Conservation (phyloP, 2,113 vertebrate genomes). For the Marcusenius ussheri region DNA sequence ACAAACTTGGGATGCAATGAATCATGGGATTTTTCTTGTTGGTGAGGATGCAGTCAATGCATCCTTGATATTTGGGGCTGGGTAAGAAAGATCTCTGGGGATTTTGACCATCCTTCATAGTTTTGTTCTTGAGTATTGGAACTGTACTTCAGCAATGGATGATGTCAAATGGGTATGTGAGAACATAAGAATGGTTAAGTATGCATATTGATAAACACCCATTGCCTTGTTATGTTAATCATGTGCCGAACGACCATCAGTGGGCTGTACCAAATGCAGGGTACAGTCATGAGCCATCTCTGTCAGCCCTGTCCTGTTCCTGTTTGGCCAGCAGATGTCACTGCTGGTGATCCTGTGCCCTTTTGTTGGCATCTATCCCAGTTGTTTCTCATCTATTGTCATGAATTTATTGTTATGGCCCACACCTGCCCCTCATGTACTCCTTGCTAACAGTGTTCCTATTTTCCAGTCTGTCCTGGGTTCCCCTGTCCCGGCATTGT, state of each 20-base stretch:
- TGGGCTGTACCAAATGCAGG: neutral
- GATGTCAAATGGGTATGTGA: neutral
- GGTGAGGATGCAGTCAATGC: neutral
- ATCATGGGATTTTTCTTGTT: neutral
- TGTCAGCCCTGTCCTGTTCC: neutral
- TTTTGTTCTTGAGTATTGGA: neutral
- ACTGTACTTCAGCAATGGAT: neutral
- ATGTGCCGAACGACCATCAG: neutral
- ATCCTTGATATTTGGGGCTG: neutral
- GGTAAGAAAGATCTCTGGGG: neutral
- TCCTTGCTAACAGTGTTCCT: neutral
- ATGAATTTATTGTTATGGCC: neutral
- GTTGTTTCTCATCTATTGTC: neutral
- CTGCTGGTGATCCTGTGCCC: neutral
- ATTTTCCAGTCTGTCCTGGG: neutral
- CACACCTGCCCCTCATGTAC: neutral
- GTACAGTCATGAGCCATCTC: neutral
- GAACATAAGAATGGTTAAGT: neutral
- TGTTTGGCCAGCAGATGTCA: neutral
- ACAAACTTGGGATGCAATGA: neutral
- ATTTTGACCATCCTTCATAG: neutral
- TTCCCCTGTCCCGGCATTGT: neutral
- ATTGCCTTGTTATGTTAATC: neutral
- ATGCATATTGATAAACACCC: neutral
- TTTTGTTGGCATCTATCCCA: neutral